Evolutionary conservation across 2,888 invertebrate genomes (phyloP), one percentile per base, ranked within the genome.

Genomic region (Carcina quercana): DNA sequence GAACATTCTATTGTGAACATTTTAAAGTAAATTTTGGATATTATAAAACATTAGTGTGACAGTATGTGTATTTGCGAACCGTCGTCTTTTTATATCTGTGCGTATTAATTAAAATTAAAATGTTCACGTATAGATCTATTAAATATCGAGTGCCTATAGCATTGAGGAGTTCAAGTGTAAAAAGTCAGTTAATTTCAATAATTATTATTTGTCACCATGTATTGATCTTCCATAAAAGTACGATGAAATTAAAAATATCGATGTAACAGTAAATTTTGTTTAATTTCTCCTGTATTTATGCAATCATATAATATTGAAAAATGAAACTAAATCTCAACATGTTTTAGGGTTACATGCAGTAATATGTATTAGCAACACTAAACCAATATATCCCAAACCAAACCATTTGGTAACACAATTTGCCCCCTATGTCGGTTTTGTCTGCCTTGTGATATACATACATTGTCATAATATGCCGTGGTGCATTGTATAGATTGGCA

Each of bases 141-240:
- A 69, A 36, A 37, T 79, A 82, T 76, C 67, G 83, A 83, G 82
- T 83, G 83, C 83, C 83, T 83, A 82, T 80, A 82, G 82, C 76
- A 78, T 78, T 80, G 79, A 75, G 65, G n/a, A 64, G 65, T 78
- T 80, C 72, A 78, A 79, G 62, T 83, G 82, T 83, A 80, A 72
- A 82, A 80, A 80, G 73, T 79, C 80, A 71, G 75, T 75, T 75
- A 61, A 74, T 78, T 80, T 80, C 76, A 72, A 65, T 76, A 79
- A 78, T 78, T 66, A 78, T 78, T 66, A 73, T 75, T 78, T 78
- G 76, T 82, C 83, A 83, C 74, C 78, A 78, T 83, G 80, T 83
- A 83, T 82, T 79, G 83, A 82, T 83, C 83, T 82, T 83, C 83
- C 83, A 83, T 83, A 83, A 82, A 78, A 79, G 80, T 83, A 83